Evolutionary conservation across 2,797 vertebrate genomes (phyloP).

Genomic region (Onychomys arenicola): DNA sequence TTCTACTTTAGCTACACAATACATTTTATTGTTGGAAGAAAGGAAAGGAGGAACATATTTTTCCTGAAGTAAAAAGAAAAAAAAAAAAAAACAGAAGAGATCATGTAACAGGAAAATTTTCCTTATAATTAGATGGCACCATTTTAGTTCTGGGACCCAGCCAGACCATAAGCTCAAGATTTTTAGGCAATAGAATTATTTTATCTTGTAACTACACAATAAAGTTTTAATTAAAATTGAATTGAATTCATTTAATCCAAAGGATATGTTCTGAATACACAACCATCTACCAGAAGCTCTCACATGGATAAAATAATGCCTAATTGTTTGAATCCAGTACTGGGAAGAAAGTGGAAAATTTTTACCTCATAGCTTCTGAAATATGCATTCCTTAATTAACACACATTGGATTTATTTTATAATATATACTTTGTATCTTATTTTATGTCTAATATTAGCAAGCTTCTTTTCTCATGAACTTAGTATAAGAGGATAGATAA

Average conservation of each 20-base stretch:
- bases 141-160: conserved; percentile 16
- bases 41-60: conserved; percentile 3
- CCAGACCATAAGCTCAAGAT: conserved; percentile 19
- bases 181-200: conserved; percentile 36
- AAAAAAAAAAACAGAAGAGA: conserved; percentile 58
- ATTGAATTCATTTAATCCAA: conserved; percentile 48
- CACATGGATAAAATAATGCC: neutral
- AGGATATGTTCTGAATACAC: neutral
- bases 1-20: conserved; percentile 15
- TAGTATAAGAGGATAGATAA: neutral
- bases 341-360: neutral
- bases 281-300: neutral
- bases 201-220: conserved; percentile 45
- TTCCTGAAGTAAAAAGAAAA: neutral
- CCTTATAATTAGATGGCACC: conserved; percentile 22
- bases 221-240: conserved; percentile 58
- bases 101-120: neutral
- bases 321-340: neutral
- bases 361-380: neutral
- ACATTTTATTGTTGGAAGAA: conserved; percentile 18
- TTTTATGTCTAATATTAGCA: neutral
- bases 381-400: neutral
- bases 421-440: neutral
- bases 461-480: neutral
- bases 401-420: neutral